These are phyloP conservation scores for Oreohelix idahoensis DNA, from an alignment of 1,140 invertebrate species.

Conservation along the genomic window DNA sequence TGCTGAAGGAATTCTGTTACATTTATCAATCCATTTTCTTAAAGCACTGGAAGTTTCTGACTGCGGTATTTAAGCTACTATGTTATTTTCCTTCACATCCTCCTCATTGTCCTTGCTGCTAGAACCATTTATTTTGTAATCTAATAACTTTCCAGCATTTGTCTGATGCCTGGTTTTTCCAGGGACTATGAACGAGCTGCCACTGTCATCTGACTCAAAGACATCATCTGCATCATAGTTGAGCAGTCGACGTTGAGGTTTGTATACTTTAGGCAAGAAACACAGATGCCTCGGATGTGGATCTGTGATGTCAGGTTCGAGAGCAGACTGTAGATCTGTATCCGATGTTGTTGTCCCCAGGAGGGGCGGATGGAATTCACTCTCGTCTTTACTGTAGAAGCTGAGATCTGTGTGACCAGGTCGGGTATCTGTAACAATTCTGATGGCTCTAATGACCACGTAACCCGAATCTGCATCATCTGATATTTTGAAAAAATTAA, in stretches of 20 bases:
- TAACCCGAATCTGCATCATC: conserved; percentile 56
- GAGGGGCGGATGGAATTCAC: conserved; percentile 11
- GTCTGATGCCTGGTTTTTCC: neutral
- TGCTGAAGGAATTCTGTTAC: no score
- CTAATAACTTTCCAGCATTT: neutral
- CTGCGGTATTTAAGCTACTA: no score
- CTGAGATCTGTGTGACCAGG: conserved; percentile 27
- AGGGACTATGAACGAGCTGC: neutral
- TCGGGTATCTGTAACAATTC: conserved; percentile 7
- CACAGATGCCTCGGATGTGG: conserved; percentile 5
- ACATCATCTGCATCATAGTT: conserved; percentile 64
- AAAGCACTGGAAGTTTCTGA: no score
- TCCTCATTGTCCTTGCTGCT: neutral
- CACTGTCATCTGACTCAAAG: conserved; percentile 57
- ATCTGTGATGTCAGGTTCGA: neutral
- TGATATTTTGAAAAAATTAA: neutral
- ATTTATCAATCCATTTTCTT: no score
- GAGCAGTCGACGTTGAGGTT: conserved; percentile 56
- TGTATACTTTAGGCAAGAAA: conserved; percentile 45
- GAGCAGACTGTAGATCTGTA: neutral
- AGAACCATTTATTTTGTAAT: conserved; percentile 9
- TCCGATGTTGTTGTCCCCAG: neutral
- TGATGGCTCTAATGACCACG: conserved; percentile 53
- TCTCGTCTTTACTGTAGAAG: conserved; percentile 25
- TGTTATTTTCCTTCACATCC: neutral